phyloP scores from a whole-genome alignment of 1,140 invertebrate genomes.

The Megathymus violae region DNA sequence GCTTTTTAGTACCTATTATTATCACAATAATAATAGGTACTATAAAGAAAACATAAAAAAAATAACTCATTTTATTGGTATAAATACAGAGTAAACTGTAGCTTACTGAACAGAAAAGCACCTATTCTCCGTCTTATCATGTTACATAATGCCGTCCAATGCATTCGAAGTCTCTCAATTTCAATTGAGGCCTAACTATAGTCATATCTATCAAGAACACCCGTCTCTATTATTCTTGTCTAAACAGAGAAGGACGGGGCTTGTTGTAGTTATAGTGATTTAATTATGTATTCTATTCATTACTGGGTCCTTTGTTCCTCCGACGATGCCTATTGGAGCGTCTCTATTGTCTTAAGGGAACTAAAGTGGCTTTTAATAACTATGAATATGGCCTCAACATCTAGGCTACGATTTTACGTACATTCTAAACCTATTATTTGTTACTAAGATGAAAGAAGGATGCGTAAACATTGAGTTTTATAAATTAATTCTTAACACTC shows the following conservation, averaged over 20 bases:
- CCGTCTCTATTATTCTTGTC: conserved; percentile 9
- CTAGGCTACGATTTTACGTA: conserved; percentile 18
- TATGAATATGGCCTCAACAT: conserved; percentile 39
- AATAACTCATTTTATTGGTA: too few species aligned
- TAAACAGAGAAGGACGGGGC: conserved; percentile 22
- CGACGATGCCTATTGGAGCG: conserved; percentile 39
- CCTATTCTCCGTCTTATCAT: conserved; percentile 20
- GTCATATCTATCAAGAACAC: conserved; percentile 19
- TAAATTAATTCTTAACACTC: too few species aligned
- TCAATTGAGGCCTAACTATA: too few species aligned
- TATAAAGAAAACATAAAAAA: too few species aligned
- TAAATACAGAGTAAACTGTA: too few species aligned
- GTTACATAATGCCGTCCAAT: conserved; percentile 18
- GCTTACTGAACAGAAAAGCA: conserved; percentile 1
- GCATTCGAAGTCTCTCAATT: conserved; percentile 11
- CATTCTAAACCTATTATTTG: not conserved
- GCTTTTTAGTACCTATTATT: too few species aligned
- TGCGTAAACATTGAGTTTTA: too few species aligned
- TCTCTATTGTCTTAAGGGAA: conserved; percentile 52
- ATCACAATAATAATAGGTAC: too few species aligned
- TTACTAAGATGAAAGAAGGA: too few species aligned
- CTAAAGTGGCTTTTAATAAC: conserved; percentile 43
- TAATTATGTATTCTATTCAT: conserved; percentile 49
- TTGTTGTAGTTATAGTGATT: conserved; percentile 32
- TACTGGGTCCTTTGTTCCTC: conserved; percentile 36